Evolutionary conservation across 2,113 vertebrate species (phyloP), one percentile per base, ranked within the genome.

Genomic region (Oryzias melastigma): DNA sequence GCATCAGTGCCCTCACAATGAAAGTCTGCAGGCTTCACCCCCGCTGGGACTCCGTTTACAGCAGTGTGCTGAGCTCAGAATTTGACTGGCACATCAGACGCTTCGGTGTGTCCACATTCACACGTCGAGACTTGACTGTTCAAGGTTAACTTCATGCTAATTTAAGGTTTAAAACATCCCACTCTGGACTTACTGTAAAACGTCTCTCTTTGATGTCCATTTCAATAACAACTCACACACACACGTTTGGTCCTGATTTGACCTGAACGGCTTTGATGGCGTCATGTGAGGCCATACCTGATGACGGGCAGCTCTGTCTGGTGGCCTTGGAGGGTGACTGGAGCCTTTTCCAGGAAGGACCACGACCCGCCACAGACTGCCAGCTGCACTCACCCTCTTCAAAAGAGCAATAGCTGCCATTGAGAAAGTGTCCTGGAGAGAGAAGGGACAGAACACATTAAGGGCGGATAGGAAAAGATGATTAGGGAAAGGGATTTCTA

Each of bases 371-470:
- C 42, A 87, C 61, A 5, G 92, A 71, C 0, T 40, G 74, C 97
- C 97, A 99, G 63, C 94, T 92, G 63, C 96, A 99, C 52, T 94
- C 91, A 2, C 89, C 93, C 7, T 94, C 91, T 80, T 98, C 95
- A 60, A 99, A 98, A 0, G 93, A 92, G 69, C 97, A 99, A 85
- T 97, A 97, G 86, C 95, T 97, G 27, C 95, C 95, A 62, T 90
- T 83, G 62, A 97, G 95, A 62, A 99, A 95, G 45, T 86, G 90
- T 73, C 91, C 97, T 99, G 89, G 43, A 77, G 42, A 72, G 74
- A 81, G n/a, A 80, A 12, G 62, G 75, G 57, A 75, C 45, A 75
- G 56, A 81, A 68, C 54, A 52, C 18, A 68, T 76, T 51, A 78
- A 51, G 68, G 47, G 54, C 61, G 47, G 44, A 42, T 64, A 58